A percentile compares a stretch with the other conserved stretches of the same genome.
Conservation (phyloP, 35 echinoderm and acorn worm species). For the Apostichopus californicus region DNA sequence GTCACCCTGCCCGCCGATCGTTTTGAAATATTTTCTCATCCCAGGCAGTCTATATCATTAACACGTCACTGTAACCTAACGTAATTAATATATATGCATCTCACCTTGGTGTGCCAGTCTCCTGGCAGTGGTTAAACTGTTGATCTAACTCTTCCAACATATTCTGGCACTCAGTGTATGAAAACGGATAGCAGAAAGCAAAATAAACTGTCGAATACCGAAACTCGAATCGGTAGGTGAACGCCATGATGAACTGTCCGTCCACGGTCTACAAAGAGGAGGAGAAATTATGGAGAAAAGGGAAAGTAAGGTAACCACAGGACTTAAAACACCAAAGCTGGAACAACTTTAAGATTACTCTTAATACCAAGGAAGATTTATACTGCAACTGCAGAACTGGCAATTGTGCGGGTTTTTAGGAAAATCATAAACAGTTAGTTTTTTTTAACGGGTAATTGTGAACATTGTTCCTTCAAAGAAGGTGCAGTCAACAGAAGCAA, state of each 20-base stretch:
- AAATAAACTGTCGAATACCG: slow-evolving; percentile 92
- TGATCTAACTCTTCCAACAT: slow-evolving; percentile 77
- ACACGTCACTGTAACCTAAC: neutral
- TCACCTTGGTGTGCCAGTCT: slow-evolving; percentile 48
- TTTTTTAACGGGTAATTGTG: no score
- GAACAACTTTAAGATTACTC: no score
- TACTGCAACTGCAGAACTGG: no score
- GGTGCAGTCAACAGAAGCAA: no score
- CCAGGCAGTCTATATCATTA: neutral
- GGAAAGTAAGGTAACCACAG: no score
- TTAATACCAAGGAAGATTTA: no score
- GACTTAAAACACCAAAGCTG: no score
- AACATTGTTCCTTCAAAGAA: no score
- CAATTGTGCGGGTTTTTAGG: no score
- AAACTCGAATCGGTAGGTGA: slow-evolving; percentile 96
- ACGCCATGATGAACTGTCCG: slow-evolving; percentile 96
- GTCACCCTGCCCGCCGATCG: neutral
- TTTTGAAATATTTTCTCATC: neutral
- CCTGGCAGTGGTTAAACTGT: slow-evolving; percentile 59
- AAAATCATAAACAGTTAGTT: no score
- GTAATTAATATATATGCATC: neutral
- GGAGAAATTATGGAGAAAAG: neutral
- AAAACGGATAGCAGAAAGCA: slow-evolving; percentile 97
- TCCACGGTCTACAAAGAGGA: slow-evolving; percentile 70
- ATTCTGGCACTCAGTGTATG: slow-evolving; percentile 90